Evolutionary conservation across 2,113 vertebrate species (phyloP), one percentile per base, ranked within the genome.

Genomic region (Malurus melanocephalus): DNA sequence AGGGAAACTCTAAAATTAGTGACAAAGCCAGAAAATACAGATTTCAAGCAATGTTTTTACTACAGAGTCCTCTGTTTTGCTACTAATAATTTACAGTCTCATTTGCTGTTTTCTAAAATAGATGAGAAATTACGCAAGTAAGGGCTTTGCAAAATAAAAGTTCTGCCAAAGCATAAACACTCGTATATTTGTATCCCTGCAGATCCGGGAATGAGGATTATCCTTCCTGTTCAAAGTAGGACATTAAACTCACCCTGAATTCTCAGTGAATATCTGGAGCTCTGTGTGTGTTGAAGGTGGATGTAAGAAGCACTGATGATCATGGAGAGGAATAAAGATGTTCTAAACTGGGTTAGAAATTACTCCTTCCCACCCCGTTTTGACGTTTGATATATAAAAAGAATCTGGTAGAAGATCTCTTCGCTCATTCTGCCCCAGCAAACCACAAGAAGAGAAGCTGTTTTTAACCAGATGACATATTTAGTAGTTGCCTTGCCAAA

Each of bases 401-500:
- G 40, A 77, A 11, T 27, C 26, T 16, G 65, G 66, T 42, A 27
- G 84, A 80, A 64, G 83, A 51, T 73, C 61, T 80, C 76, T 81
- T 92, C 2, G 1, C 69, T 62, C 20, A 3, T 80, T 76, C 85
- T 76, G 62, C 81, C 55, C 12, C 87, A 77, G 83, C 85, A 94
- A 64, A 76, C 80, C 74, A 32, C 49, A 76, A 76, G 86, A 82
- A 69, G 86, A 87, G 69, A 38, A 88, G n/a, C 62, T 88, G 35
- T 52, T 90, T 89, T 85, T 56, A 79, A 56, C 62, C 35, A 48
- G 26, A 51, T 93, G 81, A 56, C 65, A 32, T 65, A 60, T 77
- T 76, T 65, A 65, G 85, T 69, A 91, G 80, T 80, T 84, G 57
- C 59, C 53, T 91, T 90, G 76, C 81, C 89, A 67, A 40, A 85